Percentiles rank a stretch among this genome's conserved stretches.
phyloP scores from a whole-genome alignment of 2,888 invertebrate species.

The Pollenia griseotomentosa region DNA sequence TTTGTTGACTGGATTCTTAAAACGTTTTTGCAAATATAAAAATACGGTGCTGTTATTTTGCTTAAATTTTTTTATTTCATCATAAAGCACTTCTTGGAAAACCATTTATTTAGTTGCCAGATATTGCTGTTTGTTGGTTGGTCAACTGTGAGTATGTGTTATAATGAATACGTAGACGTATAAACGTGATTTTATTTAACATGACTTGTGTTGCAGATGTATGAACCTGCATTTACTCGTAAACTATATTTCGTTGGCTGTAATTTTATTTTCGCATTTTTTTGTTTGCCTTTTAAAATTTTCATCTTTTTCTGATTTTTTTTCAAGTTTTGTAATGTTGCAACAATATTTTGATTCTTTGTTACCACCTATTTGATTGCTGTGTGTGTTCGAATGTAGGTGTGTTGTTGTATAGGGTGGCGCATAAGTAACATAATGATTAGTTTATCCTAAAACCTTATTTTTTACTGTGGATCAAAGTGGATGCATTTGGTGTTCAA shows the following conservation, averaged over 20 bases:
- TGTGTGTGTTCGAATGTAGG: neutral
- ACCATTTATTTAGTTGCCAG: conserved; percentile 28
- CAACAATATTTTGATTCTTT: conserved; percentile 47
- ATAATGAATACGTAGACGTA: conserved; percentile 4
- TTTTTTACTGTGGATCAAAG: too few relatives aligned
- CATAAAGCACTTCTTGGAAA: conserved; percentile 43
- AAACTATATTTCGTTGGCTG: conserved; percentile 32
- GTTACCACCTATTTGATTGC: neutral
- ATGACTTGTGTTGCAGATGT: neutral
- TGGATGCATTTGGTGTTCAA: too few relatives aligned
- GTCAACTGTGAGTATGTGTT: conserved; percentile 47
- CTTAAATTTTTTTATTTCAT: neutral
- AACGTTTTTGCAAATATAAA: neutral
- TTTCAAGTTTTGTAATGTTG: conserved; percentile 17
- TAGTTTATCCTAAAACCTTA: too few relatives aligned
- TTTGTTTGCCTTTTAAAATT: neutral
- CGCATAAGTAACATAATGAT: too few relatives aligned
- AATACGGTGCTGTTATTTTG: neutral
- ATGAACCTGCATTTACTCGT: neutral
- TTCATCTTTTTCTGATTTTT: too few relatives aligned
- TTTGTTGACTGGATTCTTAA: too few relatives aligned
- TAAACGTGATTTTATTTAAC: conserved; percentile 21
- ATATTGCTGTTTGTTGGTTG: conserved; percentile 42
- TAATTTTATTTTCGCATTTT: conserved; percentile 40
- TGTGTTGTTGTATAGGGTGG: neutral